A percentile compares a stretch with the other conserved stretches of the same genome.
phyloP scores from a whole-genome alignment of 1,140 invertebrate species.

The Drosophila sulfurigaster region DNA sequence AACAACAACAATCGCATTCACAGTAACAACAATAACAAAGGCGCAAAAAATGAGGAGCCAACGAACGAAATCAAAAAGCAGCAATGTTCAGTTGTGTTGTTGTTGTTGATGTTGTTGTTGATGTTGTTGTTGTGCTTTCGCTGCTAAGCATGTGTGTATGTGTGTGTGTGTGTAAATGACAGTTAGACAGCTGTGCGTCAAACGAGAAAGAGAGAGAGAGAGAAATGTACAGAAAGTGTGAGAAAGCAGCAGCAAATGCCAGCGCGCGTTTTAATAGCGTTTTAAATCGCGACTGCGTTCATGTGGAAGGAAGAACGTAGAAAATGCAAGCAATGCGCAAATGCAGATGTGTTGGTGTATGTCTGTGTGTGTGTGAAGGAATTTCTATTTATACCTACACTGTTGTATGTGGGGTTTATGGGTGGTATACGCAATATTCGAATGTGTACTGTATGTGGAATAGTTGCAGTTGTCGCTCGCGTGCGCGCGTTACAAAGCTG shows the following conservation, averaged over 20 bases:
- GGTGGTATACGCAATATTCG: slow-evolving; percentile 14
- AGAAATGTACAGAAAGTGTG: slow-evolving; percentile 33
- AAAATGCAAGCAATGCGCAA: slow-evolving; percentile 39
- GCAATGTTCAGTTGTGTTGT: slow-evolving; percentile 17
- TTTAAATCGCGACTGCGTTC: slow-evolving; percentile 54
- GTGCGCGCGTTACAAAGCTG: slow-evolving; percentile 47
- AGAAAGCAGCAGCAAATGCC: slow-evolving; percentile 34
- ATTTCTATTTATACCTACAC: slow-evolving; percentile 54
- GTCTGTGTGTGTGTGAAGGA: slow-evolving; percentile 19
- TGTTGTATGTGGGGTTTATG: slow-evolving; percentile 24
- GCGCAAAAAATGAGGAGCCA: slow-evolving; percentile 11
- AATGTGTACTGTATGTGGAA: not conserved
- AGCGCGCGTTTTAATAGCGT: slow-evolving; percentile 55
- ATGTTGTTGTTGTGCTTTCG: slow-evolving; percentile 28
- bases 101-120: slow-evolving; percentile 26
- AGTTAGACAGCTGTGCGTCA: slow-evolving; percentile 48
- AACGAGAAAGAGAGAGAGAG: slow-evolving; percentile 39
- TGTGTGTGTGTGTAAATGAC: slow-evolving; percentile 51
- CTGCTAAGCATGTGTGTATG: slow-evolving; percentile 24
- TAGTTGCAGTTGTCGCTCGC: slow-evolving; percentile 11
- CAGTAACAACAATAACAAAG: slow-evolving; percentile 30
- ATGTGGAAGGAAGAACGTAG: slow-evolving; percentile 48
- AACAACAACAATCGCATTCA: slow-evolving; percentile 21
- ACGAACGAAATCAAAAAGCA: slow-evolving; percentile 8
- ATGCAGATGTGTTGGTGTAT: slow-evolving; percentile 1